Conservation (phyloP, 2,888 invertebrate species). For the Eretmocerus hayati region DNA sequence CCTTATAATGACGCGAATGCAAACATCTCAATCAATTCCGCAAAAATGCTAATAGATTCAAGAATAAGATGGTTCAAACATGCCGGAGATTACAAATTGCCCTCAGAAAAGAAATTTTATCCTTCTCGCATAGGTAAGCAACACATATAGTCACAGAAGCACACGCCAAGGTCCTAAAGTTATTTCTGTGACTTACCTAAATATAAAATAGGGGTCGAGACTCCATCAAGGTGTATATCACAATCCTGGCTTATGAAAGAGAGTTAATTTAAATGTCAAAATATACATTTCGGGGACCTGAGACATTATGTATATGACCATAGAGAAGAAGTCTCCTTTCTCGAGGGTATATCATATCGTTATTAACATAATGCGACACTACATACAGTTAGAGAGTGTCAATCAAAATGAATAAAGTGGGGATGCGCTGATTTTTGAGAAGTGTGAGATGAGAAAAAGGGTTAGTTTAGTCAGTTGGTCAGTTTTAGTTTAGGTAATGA, state of each 20-base stretch:
- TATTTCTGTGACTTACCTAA: too few relatives aligned
- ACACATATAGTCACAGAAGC: too few relatives aligned
- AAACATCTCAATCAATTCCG: too few relatives aligned
- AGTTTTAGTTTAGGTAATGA: constrained; percentile 7
- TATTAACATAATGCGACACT: constrained; percentile 43
- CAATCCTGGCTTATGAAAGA: not conserved
- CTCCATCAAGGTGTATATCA: not conserved
- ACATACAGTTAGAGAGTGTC: constrained; percentile 33
- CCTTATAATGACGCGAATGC: too few relatives aligned
- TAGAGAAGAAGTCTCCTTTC: constrained; percentile 23
- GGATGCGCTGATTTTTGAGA: constrained; percentile 31
- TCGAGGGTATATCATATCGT: constrained; percentile 38
- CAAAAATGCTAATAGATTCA: too few relatives aligned
- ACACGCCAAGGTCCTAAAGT: too few relatives aligned
- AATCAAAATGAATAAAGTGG: constrained; percentile 39
- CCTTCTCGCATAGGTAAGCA: too few relatives aligned
- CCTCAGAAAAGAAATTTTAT: too few relatives aligned
- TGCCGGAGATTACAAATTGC: too few relatives aligned
- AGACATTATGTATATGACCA: constrained; percentile 11
- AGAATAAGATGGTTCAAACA: too few relatives aligned
- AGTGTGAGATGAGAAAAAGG: constrained; percentile 28
- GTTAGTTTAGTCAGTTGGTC: constrained; percentile 37
- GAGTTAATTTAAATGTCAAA: constrained; percentile 40
- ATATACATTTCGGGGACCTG: constrained; percentile 28
- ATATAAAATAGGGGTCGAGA: too few relatives aligned